A percentile compares a stretch with the other conserved stretches of the same genome.
Evolutionary conservation across 2,888 invertebrate species (phyloP).

Genomic region (Teleiodes luculella): DNA sequence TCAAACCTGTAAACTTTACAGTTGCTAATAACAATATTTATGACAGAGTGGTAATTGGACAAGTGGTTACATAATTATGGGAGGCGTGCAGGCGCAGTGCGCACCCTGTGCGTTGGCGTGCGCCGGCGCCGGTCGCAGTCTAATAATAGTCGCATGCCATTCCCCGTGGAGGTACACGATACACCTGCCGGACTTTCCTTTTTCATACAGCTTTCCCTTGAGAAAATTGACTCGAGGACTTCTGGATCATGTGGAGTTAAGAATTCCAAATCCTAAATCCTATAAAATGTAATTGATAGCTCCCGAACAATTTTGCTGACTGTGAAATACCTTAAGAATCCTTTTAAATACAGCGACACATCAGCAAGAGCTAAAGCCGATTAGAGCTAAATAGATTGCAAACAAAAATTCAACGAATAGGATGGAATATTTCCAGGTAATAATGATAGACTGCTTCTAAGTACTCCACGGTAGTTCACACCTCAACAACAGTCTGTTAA

Average conservation of each 20-base stretch:
- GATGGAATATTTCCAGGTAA: constrained; percentile 44
- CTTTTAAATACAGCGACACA: constrained; percentile 1
- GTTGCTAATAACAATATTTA: constrained; percentile 3
- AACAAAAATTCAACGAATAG: constrained; percentile 7
- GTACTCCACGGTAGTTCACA: constrained; percentile 39
- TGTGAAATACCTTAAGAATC: background rate
- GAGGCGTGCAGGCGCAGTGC: constrained; percentile 25
- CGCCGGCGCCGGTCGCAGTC: constrained; percentile 61
- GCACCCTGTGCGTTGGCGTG: constrained; percentile 54
- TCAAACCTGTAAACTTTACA: background rate
- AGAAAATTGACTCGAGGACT: background rate
- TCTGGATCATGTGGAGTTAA: background rate
- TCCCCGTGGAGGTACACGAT: constrained; percentile 40
- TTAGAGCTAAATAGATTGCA: background rate
- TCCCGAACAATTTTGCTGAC: background rate
- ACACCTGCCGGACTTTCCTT: constrained; percentile 72
- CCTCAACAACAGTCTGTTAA: constrained; percentile 41
- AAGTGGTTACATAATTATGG: constrained; percentile 9
- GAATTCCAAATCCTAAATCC: background rate
- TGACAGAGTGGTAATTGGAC: constrained; percentile 8
- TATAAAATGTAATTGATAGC: background rate
- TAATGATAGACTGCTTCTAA: constrained; percentile 42
- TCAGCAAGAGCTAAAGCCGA: background rate
- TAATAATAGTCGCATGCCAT: constrained; percentile 74
- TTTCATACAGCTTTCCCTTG: constrained; percentile 57